Evolutionary conservation across 2,888 invertebrate species (phyloP).

Genomic region (Drosophila tripunctata): DNA sequence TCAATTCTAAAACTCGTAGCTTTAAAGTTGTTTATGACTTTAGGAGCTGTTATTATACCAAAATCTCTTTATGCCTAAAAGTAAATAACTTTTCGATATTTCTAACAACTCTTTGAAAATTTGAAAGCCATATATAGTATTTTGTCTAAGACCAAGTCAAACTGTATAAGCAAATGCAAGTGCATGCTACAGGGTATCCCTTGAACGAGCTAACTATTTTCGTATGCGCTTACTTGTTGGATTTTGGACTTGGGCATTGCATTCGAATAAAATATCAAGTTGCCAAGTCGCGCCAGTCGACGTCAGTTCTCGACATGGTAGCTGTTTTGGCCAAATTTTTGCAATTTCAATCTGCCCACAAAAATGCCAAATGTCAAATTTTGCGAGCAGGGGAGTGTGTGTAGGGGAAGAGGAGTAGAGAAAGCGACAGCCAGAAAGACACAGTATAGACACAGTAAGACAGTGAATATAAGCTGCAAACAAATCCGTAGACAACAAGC

Average conservation of each 20-base stretch:
- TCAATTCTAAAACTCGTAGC: too few relatives aligned
- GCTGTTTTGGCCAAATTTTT: slow-evolving; percentile 37
- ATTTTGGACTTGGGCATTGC: slow-evolving; percentile 41
- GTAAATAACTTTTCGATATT: too few relatives aligned
- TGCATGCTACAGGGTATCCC: slow-evolving; percentile 12
- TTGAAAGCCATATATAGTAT: too few relatives aligned
- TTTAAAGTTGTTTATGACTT: too few relatives aligned
- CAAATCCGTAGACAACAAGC: slow-evolving; percentile 46
- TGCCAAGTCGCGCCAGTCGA: slow-evolving; percentile 33
- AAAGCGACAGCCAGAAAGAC: too few relatives aligned
- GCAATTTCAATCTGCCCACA: slow-evolving; percentile 50
- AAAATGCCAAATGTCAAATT: slow-evolving; percentile 48
- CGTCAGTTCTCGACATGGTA: slow-evolving; percentile 13
- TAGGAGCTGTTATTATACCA: too few relatives aligned
- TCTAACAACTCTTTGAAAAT: too few relatives aligned
- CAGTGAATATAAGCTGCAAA: slow-evolving; percentile 32
- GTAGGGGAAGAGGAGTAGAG: background rate
- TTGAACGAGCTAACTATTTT: background rate
- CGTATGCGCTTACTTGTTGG: background rate
- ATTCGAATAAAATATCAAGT: slow-evolving; percentile 73
- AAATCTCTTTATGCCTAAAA: too few relatives aligned
- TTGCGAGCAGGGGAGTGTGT: background rate
- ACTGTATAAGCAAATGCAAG: too few relatives aligned
- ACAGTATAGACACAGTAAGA: slow-evolving; percentile 4
- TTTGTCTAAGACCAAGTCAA: too few relatives aligned